Percentiles rank a stretch among this genome's conserved stretches.
Conservation (phyloP, 1,140 invertebrate genomes). For the Leptinotarsa texana region DNA sequence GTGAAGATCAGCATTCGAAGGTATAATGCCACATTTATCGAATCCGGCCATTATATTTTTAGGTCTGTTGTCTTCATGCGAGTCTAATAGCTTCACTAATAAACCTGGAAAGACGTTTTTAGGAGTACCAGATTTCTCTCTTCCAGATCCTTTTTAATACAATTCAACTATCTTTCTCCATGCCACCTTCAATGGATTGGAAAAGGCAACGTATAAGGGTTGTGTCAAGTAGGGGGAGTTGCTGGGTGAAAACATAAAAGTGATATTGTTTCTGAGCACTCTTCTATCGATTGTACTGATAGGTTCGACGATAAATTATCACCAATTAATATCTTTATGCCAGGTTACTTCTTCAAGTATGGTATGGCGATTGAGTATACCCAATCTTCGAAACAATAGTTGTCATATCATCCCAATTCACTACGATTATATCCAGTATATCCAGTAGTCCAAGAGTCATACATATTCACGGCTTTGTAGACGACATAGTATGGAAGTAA, state of each 20-base stretch:
- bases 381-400: neutral
- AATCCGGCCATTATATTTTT: constrained; percentile 14
- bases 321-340: constrained; percentile 5
- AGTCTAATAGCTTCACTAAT: neutral
- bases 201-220: neutral
- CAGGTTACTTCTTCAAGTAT: constrained; percentile 1
- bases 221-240: neutral
- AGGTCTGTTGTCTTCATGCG: neutral
- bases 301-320: constrained; percentile 1
- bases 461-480: constrained; percentile 53
- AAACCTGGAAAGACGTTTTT: constrained; percentile 7
- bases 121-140: constrained; percentile 4
- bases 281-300: constrained; percentile 4
- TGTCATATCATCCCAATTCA: neutral
- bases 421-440: constrained; percentile 48
- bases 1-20: neutral
- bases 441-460: constrained; percentile 47
- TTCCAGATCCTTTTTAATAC: neutral
- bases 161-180: constrained; percentile 3
- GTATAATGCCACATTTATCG: constrained; percentile 11
- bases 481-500: constrained; percentile 50
- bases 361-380: neutral
- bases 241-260: neutral
- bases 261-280: neutral
- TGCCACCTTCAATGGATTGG: neutral